Conservation (phyloP, 2,888 invertebrate species). For the Amphimallon solstitiale region DNA sequence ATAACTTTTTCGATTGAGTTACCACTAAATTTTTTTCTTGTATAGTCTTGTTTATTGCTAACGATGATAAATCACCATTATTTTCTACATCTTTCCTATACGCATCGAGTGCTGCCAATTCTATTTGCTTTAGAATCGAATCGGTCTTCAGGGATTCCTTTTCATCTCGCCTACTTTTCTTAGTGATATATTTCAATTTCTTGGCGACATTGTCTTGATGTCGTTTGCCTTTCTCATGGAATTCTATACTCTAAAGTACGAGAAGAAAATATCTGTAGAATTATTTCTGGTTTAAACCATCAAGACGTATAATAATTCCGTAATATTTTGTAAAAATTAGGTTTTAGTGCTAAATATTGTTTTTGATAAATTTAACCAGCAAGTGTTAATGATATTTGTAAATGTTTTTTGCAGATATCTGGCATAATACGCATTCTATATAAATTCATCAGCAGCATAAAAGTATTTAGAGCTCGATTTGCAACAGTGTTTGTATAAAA, state of each 20-base stretch:
- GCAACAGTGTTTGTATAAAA: too few species aligned
- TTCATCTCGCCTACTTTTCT: constrained; percentile 83
- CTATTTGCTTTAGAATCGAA: constrained; percentile 86
- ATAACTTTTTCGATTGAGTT: constrained; percentile 64
- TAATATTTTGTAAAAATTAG: not conserved
- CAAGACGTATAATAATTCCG: too few species aligned
- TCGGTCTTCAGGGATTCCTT: constrained; percentile 82
- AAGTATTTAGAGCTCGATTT: too few species aligned
- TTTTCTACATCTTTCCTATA: constrained; percentile 85
- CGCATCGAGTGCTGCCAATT: constrained; percentile 88
- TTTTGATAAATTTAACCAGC: too few species aligned
- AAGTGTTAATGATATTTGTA: too few species aligned
- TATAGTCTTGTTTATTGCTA: constrained; percentile 61
- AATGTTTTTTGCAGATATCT: too few species aligned
- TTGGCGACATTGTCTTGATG: constrained; percentile 93
- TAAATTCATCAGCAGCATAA: too few species aligned
- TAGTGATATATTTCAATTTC: constrained; percentile 84
- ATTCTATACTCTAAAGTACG: constrained; percentile 83
- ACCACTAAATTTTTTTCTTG: constrained; percentile 55
- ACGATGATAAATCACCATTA: constrained; percentile 72
- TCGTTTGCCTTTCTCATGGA: constrained; percentile 92
- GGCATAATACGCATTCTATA: too few species aligned
- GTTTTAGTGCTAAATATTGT: too few species aligned
- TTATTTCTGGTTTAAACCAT: too few species aligned
- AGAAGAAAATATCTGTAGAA: not conserved